Conservation (phyloP, 2,888 invertebrate genomes). For the Xestia rhomboidea region DNA sequence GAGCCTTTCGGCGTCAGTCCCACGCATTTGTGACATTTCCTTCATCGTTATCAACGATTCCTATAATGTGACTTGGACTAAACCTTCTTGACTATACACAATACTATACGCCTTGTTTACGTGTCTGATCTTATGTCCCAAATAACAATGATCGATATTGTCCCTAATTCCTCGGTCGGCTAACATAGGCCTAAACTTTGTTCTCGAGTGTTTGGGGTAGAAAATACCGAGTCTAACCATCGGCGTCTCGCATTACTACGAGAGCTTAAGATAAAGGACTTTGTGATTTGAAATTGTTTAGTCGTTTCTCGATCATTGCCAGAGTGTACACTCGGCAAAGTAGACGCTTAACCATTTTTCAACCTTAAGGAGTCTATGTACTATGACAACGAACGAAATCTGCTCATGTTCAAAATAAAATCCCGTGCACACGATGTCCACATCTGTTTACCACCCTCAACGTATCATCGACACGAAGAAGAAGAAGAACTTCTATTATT, state of each 20-base stretch:
- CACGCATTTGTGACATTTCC: background rate
- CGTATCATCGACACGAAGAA: too few species aligned
- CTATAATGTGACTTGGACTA: background rate
- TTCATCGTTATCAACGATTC: background rate
- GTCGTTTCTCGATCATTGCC: background rate
- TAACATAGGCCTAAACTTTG: background rate
- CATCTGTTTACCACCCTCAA: too few species aligned
- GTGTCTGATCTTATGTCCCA: background rate
- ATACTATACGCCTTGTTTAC: background rate
- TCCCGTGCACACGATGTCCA: too few species aligned
- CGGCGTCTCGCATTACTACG: background rate
- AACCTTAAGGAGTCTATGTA: too few species aligned
- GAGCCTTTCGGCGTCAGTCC: too few species aligned
- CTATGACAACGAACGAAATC: too few species aligned
- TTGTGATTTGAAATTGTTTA: conserved; percentile 10
- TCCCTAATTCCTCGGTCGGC: background rate
- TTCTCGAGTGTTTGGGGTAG: background rate
- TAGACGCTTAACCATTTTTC: background rate
- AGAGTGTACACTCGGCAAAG: background rate
- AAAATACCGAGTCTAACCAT: background rate
- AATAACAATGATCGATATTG: background rate
- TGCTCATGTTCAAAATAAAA: too few species aligned
- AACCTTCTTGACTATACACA: background rate
- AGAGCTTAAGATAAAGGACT: background rate
- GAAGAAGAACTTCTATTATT: too few species aligned